Conservation (phyloP, 2,113 vertebrate genomes). For the Gymnobelideus leadbeateri region DNA sequence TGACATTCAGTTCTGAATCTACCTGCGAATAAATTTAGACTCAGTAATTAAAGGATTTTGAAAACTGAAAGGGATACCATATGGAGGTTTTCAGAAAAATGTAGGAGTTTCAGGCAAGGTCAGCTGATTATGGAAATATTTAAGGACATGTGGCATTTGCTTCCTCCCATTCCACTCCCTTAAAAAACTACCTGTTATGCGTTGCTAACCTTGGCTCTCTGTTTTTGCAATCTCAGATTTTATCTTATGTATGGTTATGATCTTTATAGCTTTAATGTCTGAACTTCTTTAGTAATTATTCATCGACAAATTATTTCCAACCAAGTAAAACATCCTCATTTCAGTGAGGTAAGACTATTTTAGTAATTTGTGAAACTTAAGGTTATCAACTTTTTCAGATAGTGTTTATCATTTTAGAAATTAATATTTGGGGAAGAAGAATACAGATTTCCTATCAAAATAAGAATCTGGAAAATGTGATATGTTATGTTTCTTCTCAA, state of each 20-base stretch:
- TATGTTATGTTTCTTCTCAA: slow-evolving; percentile 57
- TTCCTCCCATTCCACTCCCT: too few species aligned
- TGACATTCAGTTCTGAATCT: slow-evolving; percentile 6
- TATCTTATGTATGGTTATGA: neutral
- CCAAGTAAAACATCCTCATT: neutral
- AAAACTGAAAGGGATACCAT: neutral
- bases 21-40: neutral
- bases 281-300: slow-evolving; percentile 29
- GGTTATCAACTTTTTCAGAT: neutral
- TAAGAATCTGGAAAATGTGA: slow-evolving; percentile 47
- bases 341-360: neutral
- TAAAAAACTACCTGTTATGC: neutral
- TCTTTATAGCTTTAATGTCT: neutral
- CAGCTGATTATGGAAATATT: neutral
- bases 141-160: neutral
- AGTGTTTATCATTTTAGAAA: neutral
- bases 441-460: slow-evolving; percentile 55
- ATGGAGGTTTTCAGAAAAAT: neutral
- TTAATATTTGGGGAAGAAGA: neutral
- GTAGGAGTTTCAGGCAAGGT: neutral
- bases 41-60: neutral
- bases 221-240: neutral
- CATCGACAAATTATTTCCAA: slow-evolving; percentile 41
- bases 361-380: neutral
- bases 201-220: neutral